Evolutionary conservation across 2,888 invertebrate genomes (phyloP), one percentile per base, ranked within the genome.

Genomic region (Chymomyza amoena): DNA sequence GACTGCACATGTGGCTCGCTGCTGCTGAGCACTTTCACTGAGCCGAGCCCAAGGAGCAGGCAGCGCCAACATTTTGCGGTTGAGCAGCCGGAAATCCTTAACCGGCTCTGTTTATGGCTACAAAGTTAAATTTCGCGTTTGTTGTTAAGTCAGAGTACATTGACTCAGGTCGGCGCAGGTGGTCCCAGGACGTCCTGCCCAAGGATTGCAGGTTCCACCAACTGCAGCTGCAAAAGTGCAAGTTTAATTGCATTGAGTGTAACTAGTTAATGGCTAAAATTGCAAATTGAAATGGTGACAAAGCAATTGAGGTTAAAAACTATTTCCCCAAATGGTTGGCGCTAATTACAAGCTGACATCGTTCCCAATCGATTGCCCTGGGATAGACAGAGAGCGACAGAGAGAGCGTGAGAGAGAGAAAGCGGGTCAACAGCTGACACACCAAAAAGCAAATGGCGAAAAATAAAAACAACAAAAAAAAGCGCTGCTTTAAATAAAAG

Each of bases 221-320:
- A 4, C 50, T 20, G 45, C 45, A 6, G 18, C 18, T 18, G 76
- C 68, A 76, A 72, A 73, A 86, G 83, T 84, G 85, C 83, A 87
- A 87, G 83, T 84, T 84, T 84, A 84, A 84, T 84, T 84, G 87
- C 83, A 84, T 87, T 72, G 83, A 84, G 85, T 73, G 83, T 87
- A 84, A 87, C 83, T 84, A 87, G 83, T 84, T 87, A 84, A 84
- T 84, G 85, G 83, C 85, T 87, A 75, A 79, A 85, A 85, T 87
- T 87, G 84, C 88, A 85, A 85, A 85, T 85, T 85, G 84, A 85
- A 85, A 85, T 87, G 88, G 84, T 88, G 84, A 85, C 88, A 85
- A 87, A 87, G 87, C 86, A 87, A 87, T 85, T 85, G 88, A 76
- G 84, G 84, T 87, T 88, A 87, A 80, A 76, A 80, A 77, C 76